Evolutionary conservation across 2,888 invertebrate species (phyloP), one percentile per base, ranked within the genome.

Genomic region (Norana najaformis): DNA sequence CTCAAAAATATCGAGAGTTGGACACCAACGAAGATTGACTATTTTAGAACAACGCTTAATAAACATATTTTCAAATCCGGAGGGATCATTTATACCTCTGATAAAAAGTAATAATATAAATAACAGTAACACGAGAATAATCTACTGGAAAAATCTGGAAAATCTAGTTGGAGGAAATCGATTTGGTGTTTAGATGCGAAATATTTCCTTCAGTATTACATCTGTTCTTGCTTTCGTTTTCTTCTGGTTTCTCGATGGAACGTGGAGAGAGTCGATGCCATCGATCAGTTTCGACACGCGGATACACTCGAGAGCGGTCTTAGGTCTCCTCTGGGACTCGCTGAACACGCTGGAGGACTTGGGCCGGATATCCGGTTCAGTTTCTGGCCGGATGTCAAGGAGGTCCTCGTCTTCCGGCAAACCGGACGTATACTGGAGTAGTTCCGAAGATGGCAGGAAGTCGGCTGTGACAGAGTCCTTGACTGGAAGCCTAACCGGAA

Each of bases 271-370:
- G 14, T 85, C 85, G 36, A 85, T 85, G 8, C 35, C 85, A 37
- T 85, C 85, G 36, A 85, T 85, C 20, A 85, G 36, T 16, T 36
- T 30, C 36, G 85, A 20, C 0, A 85, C 85, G 20, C 16, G 85
- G 36, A 85, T 37, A 35, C 36, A 85, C 37, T 85, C 85, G 16
- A 35, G 85, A 85, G 85, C 35, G 20, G 37, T 85, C 36, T 13
- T 8, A 34, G 85, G 37, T 35, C 85, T 35, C 36, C 23, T 35
- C 20, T 20, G 37, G 6, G 23, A 18, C 36, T 36, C 85, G 36
- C 85, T 85, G 85, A 85, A 85, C 13, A 85, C 85, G 36, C 85
- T 35, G 37, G 13, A 85, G n/a, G 69, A 69, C 85, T 36, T 85
- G 1, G 85, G 36, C 23, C 36, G 35, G 20, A 23, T 35, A 20